Base-by-base conservation (phyloP, 2,113 vertebrate species). In the Boulengeromyrus knoepffleri region DNA sequence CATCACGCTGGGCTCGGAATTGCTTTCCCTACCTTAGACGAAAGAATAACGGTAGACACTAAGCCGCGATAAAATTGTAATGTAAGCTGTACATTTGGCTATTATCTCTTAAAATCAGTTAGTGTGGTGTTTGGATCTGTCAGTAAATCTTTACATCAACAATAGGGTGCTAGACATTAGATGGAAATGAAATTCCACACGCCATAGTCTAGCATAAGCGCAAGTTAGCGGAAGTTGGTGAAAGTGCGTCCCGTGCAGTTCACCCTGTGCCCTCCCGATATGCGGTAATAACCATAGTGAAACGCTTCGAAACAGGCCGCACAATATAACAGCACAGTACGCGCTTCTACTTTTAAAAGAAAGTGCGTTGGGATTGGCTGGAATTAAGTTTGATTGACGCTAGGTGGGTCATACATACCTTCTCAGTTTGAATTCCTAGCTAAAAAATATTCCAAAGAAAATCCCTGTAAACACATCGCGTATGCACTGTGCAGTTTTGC, bases 281-380 rank as follows among this genome's bases (percentile, higher is more conserved):
- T 97, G 97, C 95, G 95, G 94, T 96, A 97, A 96, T 97, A 97
- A 97, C 97, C 96, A 95, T 97, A 96, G 96, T 96, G 96, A 99
- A 98, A 97, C 97, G 97, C 97, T 97, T 98, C 97, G 96, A 97
- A 98, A 97, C 97, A 98, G 94, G 97, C 97, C 97, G 97, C 96
- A 97, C 95, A 97, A 97, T 97, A 99, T 98, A 99, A 99, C 99
- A 98, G 98, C 98, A 97, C 98, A 99, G 98, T 98, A 96, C 98
- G 98, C 96, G 97, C 96, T 97, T 94, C 95, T 96, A 97, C 97
- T 97, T 97, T 97, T 97, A 96, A 95, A 96, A 96, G 97, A 96
- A 95, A 96, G 96, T 96, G 96, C 96, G 95, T 95, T 92, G 96
- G 97, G 97, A 99, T 99, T 99, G 98, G 98, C 96, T 96, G 95